phyloP scores from a whole-genome alignment of 1,140 invertebrate genomes.

The Bemisia tabaci region DNA sequence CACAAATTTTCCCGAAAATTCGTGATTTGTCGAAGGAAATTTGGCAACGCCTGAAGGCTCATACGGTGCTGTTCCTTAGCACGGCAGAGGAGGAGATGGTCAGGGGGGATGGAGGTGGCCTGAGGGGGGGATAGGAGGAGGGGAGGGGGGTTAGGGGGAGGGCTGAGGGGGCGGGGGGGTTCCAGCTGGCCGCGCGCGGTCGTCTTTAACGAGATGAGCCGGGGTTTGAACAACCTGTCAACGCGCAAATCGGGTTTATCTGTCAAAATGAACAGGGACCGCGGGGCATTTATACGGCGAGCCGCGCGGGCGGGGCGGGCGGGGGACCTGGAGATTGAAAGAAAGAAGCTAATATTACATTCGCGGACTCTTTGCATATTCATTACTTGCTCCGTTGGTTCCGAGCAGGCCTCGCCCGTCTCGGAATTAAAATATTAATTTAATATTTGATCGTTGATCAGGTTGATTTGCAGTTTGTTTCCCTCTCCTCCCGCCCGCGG shows the following conservation, averaged over 20 bases:
- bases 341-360: not conserved
- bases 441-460: not conserved
- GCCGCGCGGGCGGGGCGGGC: too few relatives aligned
- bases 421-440: not conserved
- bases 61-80: too few relatives aligned
- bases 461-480: not conserved
- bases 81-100: too few relatives aligned
- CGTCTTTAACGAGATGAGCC: not conserved
- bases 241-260: not conserved
- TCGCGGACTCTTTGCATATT: not conserved
- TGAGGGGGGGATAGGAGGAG: too few relatives aligned
- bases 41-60: too few relatives aligned
- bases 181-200: not conserved
- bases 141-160: too few relatives aligned
- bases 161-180: not conserved
- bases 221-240: not conserved
- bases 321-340: not conserved
- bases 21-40: too few relatives aligned
- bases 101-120: too few relatives aligned
- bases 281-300: not conserved
- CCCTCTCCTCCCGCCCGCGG: not conserved
- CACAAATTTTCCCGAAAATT: too few relatives aligned
- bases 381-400: not conserved
- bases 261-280: not conserved
- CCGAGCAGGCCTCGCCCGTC: not conserved